Evolutionary conservation across 2,113 vertebrate genomes (phyloP).

Genomic region (Mormoops blainvillei): DNA sequence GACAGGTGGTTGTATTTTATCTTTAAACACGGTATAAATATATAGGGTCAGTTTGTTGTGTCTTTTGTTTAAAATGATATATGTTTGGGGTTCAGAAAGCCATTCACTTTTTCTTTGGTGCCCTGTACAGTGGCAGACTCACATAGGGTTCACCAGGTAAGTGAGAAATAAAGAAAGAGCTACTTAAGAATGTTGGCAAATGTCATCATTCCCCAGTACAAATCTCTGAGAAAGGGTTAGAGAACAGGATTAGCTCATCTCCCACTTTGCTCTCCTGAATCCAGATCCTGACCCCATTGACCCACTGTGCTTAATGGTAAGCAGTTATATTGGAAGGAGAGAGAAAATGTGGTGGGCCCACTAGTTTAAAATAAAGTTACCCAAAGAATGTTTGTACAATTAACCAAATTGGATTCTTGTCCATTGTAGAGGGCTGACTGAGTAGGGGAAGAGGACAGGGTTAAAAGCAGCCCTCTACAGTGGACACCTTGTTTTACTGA

Average conservation of each 20-base stretch:
- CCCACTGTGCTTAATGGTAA: neutral
- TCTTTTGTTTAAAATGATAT: neutral
- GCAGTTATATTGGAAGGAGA: neutral
- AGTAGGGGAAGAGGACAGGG: neutral
- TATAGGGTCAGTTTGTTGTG: neutral
- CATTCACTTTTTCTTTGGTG: neutral
- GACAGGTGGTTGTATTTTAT: neutral
- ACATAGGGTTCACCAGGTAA: neutral
- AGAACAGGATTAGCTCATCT: neutral
- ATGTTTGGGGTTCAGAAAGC: neutral
- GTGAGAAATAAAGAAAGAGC: neutral
- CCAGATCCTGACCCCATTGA: neutral
- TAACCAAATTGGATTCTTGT: neutral
- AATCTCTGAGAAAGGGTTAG: neutral
- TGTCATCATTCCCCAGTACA: neutral
- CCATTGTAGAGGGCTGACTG: neutral
- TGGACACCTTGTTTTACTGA: neutral
- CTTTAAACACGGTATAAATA: neutral
- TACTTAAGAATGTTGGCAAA: neutral
- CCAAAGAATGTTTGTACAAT: neutral
- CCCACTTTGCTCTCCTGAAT: neutral
- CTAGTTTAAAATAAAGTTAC: neutral
- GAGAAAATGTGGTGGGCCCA: neutral
- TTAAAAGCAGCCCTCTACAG: neutral
- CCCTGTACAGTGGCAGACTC: neutral